phyloP scores from a whole-genome alignment of 2,797 vertebrate genomes.

The Sitta carolinensis region DNA sequence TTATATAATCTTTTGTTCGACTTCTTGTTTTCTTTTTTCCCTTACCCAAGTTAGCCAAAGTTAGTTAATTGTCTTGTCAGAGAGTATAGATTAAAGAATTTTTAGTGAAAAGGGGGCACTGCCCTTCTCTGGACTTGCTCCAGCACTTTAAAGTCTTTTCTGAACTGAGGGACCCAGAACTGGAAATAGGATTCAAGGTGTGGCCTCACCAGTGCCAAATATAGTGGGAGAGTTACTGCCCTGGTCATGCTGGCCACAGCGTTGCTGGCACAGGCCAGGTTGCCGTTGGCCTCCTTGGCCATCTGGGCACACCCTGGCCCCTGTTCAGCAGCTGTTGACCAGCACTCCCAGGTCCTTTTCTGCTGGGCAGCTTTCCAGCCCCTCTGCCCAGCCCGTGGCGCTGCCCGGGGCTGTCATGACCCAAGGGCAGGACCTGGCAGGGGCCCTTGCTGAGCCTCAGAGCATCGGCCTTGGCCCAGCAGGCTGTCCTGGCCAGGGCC shows the following conservation, averaged over 20 bases:
- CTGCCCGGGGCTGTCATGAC: neutral
- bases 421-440: neutral
- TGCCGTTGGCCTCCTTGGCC: neutral
- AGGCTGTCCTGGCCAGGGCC: too few relatives aligned
- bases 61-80: neutral
- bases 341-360: neutral
- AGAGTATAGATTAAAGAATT: neutral
- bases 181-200: neutral
- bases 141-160: neutral
- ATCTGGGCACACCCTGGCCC: neutral
- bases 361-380: rapidly evolving
- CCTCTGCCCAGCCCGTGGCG: neutral
- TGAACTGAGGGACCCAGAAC: neutral
- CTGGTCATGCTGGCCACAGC: neutral
- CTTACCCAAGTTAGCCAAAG: neutral
- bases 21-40: neutral
- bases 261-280: neutral
- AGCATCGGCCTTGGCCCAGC: rapidly evolving
- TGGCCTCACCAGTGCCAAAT: neutral
- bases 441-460: neutral
- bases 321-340: neutral
- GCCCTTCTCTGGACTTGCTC: neutral
- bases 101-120: neutral
- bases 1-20: neutral
- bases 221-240: rapidly evolving